Conservation (phyloP, 2,888 invertebrate species). For the Meghimatium bilineatum region DNA sequence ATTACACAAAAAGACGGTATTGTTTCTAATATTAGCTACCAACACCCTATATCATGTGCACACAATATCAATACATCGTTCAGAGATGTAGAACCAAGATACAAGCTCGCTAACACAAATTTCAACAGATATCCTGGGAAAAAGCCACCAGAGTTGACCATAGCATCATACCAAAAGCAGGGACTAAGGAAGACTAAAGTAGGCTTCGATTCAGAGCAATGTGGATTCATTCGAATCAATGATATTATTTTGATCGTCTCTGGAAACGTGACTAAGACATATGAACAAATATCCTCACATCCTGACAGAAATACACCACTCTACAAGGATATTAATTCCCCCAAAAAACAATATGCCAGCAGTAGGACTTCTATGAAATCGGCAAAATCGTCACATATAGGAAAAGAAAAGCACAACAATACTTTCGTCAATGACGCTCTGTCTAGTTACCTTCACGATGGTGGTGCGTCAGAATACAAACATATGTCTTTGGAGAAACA, state of each 20-base stretch:
- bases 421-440: neutral
- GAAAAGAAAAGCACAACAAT: neutral
- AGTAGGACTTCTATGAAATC: neutral
- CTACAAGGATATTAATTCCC: neutral
- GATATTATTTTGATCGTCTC: slow-evolving; percentile 8
- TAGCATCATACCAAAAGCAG: neutral
- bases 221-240: neutral
- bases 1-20: neutral
- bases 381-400: no score
- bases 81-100: neutral
- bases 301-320: neutral
- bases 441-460: neutral
- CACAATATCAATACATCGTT: neutral
- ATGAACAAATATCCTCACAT: neutral
- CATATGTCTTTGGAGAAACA: neutral
- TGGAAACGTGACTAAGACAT: slow-evolving; percentile 18
- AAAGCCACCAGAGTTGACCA: neutral
- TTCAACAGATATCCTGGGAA: neutral
- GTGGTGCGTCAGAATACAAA: neutral
- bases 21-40: neutral
- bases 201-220: slow-evolving; percentile 12
- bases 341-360: neutral
- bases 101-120: neutral
- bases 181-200: neutral
- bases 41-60: no score